Evolutionary conservation across 1,140 invertebrate species (phyloP).

Genomic region (Drosophila seguyi): DNA sequence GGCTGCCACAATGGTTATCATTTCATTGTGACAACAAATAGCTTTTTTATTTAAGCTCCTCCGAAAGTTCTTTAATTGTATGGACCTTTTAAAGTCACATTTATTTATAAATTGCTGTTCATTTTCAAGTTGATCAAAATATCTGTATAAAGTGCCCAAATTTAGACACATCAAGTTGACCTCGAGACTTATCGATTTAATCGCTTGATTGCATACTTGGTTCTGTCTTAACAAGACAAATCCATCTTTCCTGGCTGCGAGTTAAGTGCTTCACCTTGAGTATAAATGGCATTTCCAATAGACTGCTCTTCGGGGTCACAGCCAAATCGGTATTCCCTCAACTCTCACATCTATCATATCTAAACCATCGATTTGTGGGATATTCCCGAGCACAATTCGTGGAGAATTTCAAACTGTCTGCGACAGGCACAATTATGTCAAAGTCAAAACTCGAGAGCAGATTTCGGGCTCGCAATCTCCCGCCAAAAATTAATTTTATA

Average conservation of each 20-base stretch:
- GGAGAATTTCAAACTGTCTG: constrained; percentile 58
- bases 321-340: constrained; percentile 26
- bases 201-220: not conserved
- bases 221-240: not conserved
- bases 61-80: not conserved
- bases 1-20: constrained; percentile 2
- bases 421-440: constrained; percentile 60
- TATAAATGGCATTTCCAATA: constrained; percentile 40
- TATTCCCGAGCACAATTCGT: constrained; percentile 12
- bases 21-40: constrained; percentile 7
- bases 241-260: not conserved
- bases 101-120: not conserved
- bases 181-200: constrained; percentile 13
- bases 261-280: constrained; percentile 17
- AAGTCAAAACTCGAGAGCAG: constrained; percentile 45
- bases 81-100: not conserved
- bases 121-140: not conserved
- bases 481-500: constrained; percentile 59
- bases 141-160: not conserved
- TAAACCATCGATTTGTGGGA: not conserved
- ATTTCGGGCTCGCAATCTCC: constrained; percentile 19
- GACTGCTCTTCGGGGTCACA: constrained; percentile 43
- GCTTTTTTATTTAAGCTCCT: not conserved
- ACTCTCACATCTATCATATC: constrained; percentile 20
- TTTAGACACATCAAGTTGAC: not conserved